These are phyloP conservation scores for Micrasema longulum DNA, from an alignment of 1,140 invertebrate genomes.

Conservation along the genomic window DNA sequence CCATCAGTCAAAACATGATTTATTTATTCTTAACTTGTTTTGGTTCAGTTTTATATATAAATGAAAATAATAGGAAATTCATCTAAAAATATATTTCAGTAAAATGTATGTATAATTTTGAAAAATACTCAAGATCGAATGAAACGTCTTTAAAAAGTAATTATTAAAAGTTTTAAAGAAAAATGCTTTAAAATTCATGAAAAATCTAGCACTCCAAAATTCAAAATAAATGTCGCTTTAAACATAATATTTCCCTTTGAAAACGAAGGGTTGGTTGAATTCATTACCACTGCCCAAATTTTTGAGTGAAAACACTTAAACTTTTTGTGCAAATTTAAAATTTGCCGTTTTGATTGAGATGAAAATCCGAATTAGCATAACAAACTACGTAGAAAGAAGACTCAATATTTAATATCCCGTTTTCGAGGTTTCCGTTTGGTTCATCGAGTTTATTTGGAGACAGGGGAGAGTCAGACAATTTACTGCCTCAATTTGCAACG, in stretches of 20 bases:
- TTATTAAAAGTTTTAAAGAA: too few species aligned
- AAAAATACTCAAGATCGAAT: too few species aligned
- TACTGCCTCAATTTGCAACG: constrained; percentile 38
- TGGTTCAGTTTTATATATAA: too few species aligned
- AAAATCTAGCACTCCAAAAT: too few species aligned
- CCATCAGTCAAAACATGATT: too few species aligned
- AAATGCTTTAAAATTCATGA: too few species aligned
- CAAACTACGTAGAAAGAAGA: constrained; percentile 15
- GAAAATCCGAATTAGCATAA: constrained; percentile 34
- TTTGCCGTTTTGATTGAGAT: constrained; percentile 4
- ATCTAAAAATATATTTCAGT: too few species aligned
- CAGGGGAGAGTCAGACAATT: not conserved
- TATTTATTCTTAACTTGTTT: too few species aligned
- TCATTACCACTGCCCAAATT: constrained; percentile 12
- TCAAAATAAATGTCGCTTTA: too few species aligned
- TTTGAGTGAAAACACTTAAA: constrained; percentile 28
- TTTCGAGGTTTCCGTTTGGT: not conserved
- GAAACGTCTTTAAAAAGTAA: too few species aligned
- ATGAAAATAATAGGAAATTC: too few species aligned
- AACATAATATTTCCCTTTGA: constrained; percentile 15
- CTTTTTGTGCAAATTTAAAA: constrained; percentile 34
- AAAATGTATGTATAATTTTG: too few species aligned
- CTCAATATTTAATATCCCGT: constrained; percentile 19
- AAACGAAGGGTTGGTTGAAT: not conserved
- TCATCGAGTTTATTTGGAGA: not conserved